Conservation (phyloP, 2,797 vertebrate genomes). For the Nannoperca australis region DNA sequence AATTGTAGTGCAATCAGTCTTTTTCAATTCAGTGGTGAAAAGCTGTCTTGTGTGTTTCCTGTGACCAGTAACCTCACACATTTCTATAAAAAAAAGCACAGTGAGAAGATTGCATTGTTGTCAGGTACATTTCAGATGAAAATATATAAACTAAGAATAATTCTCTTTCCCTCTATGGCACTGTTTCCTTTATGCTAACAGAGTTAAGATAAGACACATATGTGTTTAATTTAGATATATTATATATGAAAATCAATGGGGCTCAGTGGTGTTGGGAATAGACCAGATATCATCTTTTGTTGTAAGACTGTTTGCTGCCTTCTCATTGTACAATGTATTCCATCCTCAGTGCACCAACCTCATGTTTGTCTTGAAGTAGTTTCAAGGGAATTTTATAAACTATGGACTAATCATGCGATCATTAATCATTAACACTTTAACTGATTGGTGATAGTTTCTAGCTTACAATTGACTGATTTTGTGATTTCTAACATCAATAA, state of each 20-base stretch:
- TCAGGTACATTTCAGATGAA: conserved; percentile 19
- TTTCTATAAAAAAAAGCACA: conserved; percentile 13
- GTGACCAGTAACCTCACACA: conserved; percentile 45
- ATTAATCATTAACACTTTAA: not conserved
- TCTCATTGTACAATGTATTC: not conserved
- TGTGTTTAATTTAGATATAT: not conserved
- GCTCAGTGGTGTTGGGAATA: not conserved
- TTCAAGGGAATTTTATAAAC: too few species aligned
- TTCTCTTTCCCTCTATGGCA: not conserved
- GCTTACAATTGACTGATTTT: not conserved
- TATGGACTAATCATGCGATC: not conserved
- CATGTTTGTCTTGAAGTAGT: not conserved
- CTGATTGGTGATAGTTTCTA: not conserved
- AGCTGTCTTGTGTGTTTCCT: conserved; percentile 46
- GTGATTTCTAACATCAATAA: not conserved
- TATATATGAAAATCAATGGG: not conserved
- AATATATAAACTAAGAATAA: not conserved
- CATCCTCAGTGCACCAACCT: not conserved
- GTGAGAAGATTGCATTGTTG: conserved; percentile 36
- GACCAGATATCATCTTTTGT: not conserved
- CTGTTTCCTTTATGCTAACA: not conserved
- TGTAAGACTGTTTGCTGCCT: not conserved
- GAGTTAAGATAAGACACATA: not conserved
- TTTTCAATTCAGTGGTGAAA: conserved; percentile 41
- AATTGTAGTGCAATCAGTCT: conserved; percentile 68